Base-by-base conservation (phyloP, 1,140 invertebrate species). In the Microvelia longipes region DNA sequence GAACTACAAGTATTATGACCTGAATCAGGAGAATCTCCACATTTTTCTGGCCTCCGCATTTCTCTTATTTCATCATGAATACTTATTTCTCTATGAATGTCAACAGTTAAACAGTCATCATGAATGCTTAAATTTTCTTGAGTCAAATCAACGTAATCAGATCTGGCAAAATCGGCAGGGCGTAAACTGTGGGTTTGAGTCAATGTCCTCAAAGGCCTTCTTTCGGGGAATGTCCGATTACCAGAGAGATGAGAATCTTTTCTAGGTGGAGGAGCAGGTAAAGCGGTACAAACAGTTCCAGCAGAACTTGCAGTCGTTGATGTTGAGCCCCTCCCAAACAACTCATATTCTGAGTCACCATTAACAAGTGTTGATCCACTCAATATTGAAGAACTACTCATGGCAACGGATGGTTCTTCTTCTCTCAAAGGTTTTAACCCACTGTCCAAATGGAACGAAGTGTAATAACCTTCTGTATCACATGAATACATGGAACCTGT, bases 391-490 rank as follows among this genome's bases (percentile, higher is more conserved):
- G 84, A 85, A 25, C 83, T 83, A 76, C 87, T 86, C 74, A 88
- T 75, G 2, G 86, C 85, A 2, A 85, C 86, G 67, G 84, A 80
- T 0, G 85, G 85, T 77, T 91, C 90, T 79, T 92, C 90, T 78
- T 92, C 90, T 77, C 89, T 88, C 19, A 90, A 79, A 0, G 89
- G 91, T 78, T 93, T 93, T 63, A 97, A 79, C 1, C 94, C 95
- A 69, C 92, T 95, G 79, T 98, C 95, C 83, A 94, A 88, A 78
- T 97, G 93, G 82, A 98, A 97, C 14, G 93, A 96, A 0, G 95
- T 98, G 79, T 96, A 98, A 79, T 97, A 98, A 14, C 95, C 94
- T 80, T 97, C 95, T 15, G 94, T 95, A 77, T 98, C 95, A 76
- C 94, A 93, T 2, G 93, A 96, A 79, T 95, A 96, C 64, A 93